Base-by-base conservation (phyloP, 1,140 invertebrate species). In the Metaphire vulgaris region DNA sequence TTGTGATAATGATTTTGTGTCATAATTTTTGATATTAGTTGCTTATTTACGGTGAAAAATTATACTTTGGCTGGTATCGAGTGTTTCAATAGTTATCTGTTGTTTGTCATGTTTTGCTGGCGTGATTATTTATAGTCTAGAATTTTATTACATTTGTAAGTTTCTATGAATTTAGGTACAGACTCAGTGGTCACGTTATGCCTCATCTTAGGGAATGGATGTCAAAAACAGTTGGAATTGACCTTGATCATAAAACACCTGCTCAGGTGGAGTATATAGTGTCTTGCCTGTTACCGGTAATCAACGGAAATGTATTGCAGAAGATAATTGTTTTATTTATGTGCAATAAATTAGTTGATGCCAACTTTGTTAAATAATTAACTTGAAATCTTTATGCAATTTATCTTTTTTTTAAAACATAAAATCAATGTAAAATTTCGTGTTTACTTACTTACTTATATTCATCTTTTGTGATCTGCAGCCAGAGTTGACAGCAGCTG, bases 121-220 rank as follows among this genome's bases (percentile, higher is more conserved):
- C 6, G 16, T 30, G 1, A 65, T 33, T 29, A 2, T 64, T 74
- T 66, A 2, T 74, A 26, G n/a, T 74, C n/a, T 74, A n/a, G n/a
- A 15, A 1, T 12, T 1, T n/a, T 30, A 32, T 30, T n/a, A 72
- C 1, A 28, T 66, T 31, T 75, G 74, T 16, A n/a, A 1, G 6
- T 26, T 28, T 67, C 6, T 30, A 33, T 31, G 28, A 66, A 32
- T 32, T 69, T n/a, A 94, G 93, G 82, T 97, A 97, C 87, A 89
- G 92, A 12, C 91, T 98, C 72, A 92, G 91, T 66, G 91, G 91
- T 26, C 87, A 90, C 34, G 86, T 89, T 1, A 85, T 99, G 78
- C 94, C 94, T 0, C 88, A 90, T 80, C 91, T 98, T 74, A 89
- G 90, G 28, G 86, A 91, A 80, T 99, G 93, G 93, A 93, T 93